Conservation (phyloP, 2,113 vertebrate genomes). For the Ginglymostoma cirratum region DNA sequence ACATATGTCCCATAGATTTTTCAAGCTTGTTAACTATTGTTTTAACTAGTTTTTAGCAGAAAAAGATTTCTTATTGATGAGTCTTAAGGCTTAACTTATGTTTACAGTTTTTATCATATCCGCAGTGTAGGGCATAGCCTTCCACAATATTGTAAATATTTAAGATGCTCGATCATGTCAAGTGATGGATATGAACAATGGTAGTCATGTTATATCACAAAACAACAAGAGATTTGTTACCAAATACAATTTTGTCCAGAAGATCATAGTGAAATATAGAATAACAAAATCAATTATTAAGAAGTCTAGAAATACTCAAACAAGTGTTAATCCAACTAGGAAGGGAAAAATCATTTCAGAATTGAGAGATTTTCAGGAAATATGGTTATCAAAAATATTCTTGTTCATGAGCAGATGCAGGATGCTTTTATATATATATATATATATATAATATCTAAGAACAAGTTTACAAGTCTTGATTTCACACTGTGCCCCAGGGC, state of each 20-base stretch:
- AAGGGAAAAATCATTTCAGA: neutral
- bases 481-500: neutral
- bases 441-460: no score
- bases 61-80: neutral
- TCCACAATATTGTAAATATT: neutral
- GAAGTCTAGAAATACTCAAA: neutral
- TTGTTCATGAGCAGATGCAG: neutral
- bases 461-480: neutral
- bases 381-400: neutral
- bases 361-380: neutral
- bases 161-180: neutral
- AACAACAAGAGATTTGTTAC: neutral
- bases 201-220: neutral
- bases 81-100: neutral
- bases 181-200: neutral
- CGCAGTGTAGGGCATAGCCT: neutral
- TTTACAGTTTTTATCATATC: neutral
- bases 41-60: neutral
- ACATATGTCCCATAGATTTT: neutral
- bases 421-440: neutral
- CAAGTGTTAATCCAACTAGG: neutral
- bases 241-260: neutral
- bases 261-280: neutral
- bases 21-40: neutral
- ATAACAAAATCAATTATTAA: neutral